Conservation (phyloP, 2,888 invertebrate species). For the Himalopsyche tibetana region DNA sequence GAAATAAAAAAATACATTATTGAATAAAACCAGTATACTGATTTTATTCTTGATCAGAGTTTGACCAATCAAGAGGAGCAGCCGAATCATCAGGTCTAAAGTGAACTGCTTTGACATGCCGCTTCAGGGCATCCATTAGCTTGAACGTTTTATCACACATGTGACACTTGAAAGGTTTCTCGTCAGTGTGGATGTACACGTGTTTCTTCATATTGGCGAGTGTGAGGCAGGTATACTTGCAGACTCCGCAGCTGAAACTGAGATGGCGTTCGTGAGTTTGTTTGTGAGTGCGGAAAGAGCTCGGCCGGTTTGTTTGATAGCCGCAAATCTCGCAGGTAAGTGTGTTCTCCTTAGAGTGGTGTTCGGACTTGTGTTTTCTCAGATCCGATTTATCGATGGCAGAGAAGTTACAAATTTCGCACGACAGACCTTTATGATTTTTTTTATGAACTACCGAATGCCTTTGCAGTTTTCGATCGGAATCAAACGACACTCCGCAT, state of each 20-base stretch:
- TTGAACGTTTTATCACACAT: slow-evolving; percentile 35
- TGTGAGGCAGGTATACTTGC: slow-evolving; percentile 27
- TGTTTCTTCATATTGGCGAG: slow-evolving; percentile 18
- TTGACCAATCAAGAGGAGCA: neutral
- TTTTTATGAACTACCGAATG: slow-evolving; percentile 9
- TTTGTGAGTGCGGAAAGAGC: neutral
- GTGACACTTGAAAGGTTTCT: slow-evolving; percentile 20
- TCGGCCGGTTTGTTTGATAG: neutral
- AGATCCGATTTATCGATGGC: neutral
- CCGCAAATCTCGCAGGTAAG: slow-evolving; percentile 18
- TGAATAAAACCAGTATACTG: no score
- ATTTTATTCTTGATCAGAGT: slow-evolving; percentile 8
- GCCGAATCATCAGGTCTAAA: neutral
- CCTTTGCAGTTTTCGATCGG: neutral
- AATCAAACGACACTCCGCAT: slow-evolving; percentile 6
- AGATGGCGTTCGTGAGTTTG: slow-evolving; percentile 9
- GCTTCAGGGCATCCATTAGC: neutral
- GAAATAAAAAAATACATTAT: no score
- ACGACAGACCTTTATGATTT: neutral
- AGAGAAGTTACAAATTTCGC: neutral
- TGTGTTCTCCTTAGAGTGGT: slow-evolving; percentile 1
- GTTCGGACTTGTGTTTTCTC: slow-evolving; percentile 13
- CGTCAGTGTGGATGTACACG: neutral
- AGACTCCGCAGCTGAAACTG: slow-evolving; percentile 22
- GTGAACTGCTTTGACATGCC: neutral